Base-by-base conservation (phyloP, 2,888 invertebrate genomes). In the Zelleria hepariella region DNA sequence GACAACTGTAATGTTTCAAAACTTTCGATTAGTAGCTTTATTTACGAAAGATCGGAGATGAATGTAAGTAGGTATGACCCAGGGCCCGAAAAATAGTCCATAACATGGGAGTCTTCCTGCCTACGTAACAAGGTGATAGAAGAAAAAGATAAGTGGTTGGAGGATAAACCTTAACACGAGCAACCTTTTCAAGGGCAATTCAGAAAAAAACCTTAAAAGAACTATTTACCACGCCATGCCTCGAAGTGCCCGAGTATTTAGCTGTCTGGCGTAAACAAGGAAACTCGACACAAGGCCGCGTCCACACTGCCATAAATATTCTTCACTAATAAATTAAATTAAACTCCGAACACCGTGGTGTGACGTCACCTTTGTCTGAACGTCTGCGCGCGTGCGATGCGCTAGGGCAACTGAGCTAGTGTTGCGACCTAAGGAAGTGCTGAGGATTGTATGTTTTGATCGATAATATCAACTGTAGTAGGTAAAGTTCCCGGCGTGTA, bases 261-360 rank as follows among this genome's bases (percentile, higher is more conserved):
- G 21, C 20, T 25, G 53, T 24, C 24, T 58, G 42, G 42, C 32
- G 52, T 20, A 73, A 72, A 78, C 79, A 82, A 71, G 77, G 80
- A 74, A 83, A 80, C 67, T 81, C 81, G 75, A 79, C 78, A 84
- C 80, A 79, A 70, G 76, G 75, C 69, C 78, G 78, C 69, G 73
- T 82, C 80, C 80, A 79, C 78, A 86, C 84, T 86, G 87, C 86
- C 86, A 87, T 87, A 86, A n/a, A n/a, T 42, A 42, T 42, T 15
- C 32, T 42, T 42, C 15, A 15, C 32, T 42, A 42, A 42, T 82
- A 83, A 85, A 81, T 75, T 69, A 70, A 74, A 71, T 76, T 73
- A 71, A 72, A 69, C 64, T 65, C 65, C 47, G 25, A 56, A 47
- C 57, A n/a, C 47, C 18, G 18, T 24, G 8, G 23, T 57, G 23